A percentile compares a stretch with the other conserved stretches of the same genome.
phyloP scores from a whole-genome alignment of 2,113 vertebrate genomes.

The Pygoscelis antarcticus region DNA sequence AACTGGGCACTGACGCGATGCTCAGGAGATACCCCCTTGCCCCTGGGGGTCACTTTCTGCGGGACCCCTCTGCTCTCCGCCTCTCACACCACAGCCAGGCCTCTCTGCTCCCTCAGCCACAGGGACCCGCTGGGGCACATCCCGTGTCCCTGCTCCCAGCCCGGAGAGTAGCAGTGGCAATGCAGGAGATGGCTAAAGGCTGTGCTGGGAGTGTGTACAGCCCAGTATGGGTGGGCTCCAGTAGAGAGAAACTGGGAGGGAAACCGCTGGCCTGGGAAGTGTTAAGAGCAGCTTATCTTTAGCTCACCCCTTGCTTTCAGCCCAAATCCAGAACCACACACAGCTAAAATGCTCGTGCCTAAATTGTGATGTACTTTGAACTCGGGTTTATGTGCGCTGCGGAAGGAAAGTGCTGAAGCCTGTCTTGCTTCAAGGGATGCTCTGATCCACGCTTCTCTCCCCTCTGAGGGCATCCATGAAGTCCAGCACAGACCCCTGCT shows the following conservation, averaged over 20 bases:
- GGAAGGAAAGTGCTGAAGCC: background rate
- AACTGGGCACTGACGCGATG: background rate
- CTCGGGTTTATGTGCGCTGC: accelerated
- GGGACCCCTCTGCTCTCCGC: background rate
- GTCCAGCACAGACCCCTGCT: background rate
- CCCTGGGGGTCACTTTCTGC: background rate
- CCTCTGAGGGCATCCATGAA: accelerated
- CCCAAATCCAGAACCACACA: background rate
- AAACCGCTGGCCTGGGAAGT: background rate
- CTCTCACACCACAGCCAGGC: background rate
- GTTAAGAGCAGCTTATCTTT: background rate
- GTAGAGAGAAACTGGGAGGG: background rate
- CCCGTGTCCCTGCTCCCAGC: accelerated
- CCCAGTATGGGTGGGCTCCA: background rate
- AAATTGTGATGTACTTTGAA: background rate
- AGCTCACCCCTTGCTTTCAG: background rate
- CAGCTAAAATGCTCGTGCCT: background rate
- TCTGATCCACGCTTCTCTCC: background rate
- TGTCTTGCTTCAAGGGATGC: background rate
- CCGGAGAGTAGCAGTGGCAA: background rate
- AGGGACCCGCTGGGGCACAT: accelerated
- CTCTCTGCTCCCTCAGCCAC: background rate
- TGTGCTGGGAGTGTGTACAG: background rate
- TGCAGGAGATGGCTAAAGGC: background rate
- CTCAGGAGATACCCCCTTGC: background rate